Percentiles rank a stretch among this genome's conserved stretches.
Evolutionary conservation across 2,888 invertebrate genomes (phyloP).

Genomic region (Cryptocheilus praepositus): DNA sequence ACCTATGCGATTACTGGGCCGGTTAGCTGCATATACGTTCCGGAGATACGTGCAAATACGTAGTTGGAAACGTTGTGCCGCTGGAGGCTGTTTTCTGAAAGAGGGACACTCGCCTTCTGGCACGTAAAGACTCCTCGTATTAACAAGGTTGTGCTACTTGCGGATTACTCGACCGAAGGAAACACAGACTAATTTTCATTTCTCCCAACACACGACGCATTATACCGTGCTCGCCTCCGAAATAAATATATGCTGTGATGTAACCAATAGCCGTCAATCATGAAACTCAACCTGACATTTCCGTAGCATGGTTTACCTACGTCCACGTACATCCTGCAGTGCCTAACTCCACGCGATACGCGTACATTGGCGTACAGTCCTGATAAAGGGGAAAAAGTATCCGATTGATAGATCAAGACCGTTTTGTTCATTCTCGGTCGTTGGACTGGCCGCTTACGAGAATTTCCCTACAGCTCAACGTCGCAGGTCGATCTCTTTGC

Average conservation of each 20-base stretch:
- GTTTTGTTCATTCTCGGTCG: conserved; percentile 35
- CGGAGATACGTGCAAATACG: conserved; percentile 54
- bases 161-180: conserved; percentile 17
- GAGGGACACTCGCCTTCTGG: conserved; percentile 48
- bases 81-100: conserved; percentile 43
- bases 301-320: background rate
- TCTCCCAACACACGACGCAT: conserved; percentile 26
- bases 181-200: conserved; percentile 48
- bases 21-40: conserved; percentile 40
- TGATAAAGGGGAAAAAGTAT: background rate
- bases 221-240: no score
- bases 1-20: conserved; percentile 55
- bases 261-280: no score
- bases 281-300: no score
- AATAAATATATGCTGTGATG: no score
- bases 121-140: conserved; percentile 43
- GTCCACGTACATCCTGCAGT: background rate
- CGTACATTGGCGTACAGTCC: no score
- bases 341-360: no score
- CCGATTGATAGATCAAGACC: conserved; percentile 50
- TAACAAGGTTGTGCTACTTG: conserved; percentile 51
- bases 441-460: conserved; percentile 23
- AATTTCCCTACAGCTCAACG: conserved; percentile 29
- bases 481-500: conserved; percentile 44
- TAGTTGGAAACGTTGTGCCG: conserved; percentile 26